phyloP scores from a whole-genome alignment of 2,888 invertebrate genomes.

The Neoaliturus tenellus region DNA sequence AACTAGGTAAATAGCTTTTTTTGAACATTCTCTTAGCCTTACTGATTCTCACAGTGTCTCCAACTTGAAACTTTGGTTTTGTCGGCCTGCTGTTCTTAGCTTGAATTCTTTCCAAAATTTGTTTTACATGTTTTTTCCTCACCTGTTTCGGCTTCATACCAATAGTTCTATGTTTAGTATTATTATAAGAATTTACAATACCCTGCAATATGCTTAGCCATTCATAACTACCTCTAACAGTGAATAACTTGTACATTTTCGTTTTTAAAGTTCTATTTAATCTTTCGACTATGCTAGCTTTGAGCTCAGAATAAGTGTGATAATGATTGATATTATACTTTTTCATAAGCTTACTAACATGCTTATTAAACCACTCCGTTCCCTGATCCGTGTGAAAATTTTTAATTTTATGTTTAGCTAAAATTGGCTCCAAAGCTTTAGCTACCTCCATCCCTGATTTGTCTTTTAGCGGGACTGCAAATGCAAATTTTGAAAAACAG shows the following conservation, averaged over 20 bases:
- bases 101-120: background rate
- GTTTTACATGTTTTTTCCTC: background rate
- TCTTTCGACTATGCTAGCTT: constrained; percentile 29
- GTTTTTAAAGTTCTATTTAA: constrained; percentile 46
- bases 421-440: background rate
- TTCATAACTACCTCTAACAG: background rate
- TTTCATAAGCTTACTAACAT: constrained; percentile 1
- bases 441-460: constrained; percentile 24
- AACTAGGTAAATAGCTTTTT: constrained; percentile 36
- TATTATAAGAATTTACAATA: constrained; percentile 22
- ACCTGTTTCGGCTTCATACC: constrained; percentile 46
- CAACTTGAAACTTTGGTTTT: constrained; percentile 38
- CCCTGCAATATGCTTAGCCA: constrained; percentile 19
- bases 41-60: constrained; percentile 46
- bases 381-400: constrained; percentile 53
- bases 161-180: constrained; percentile 43
- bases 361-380: constrained; percentile 33
- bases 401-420: constrained; percentile 31
- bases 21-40: background rate
- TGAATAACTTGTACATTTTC: constrained; percentile 19
- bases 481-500: constrained; percentile 53
- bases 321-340: constrained; percentile 42
- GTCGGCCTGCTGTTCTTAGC: no score
- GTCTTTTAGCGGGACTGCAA: constrained; percentile 51
- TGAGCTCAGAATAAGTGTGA: constrained; percentile 17